Base-by-base conservation (phyloP, 1,140 invertebrate genomes). In the Magallana ariakensis region DNA sequence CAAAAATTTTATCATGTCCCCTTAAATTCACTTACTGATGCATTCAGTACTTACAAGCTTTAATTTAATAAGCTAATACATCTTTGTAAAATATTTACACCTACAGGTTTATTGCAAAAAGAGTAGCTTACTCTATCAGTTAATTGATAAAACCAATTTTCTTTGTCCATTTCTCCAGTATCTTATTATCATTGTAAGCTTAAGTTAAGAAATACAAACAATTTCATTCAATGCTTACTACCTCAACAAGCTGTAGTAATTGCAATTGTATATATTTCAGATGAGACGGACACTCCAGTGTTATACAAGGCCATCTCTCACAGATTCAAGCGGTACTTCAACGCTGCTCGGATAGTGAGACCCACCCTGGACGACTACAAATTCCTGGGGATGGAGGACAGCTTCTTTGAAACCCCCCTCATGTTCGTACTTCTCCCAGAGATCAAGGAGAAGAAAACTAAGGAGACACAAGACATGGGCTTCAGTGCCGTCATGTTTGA, bases 291-390 rank as follows among this genome's bases (percentile, higher is more conserved):
- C n/a, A 88, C 88, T n/a, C 87, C 90, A 53, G 85, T 90, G 0
- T 55, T 91, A 15, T 88, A 90, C 46, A 91, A 90, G 88, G 91
- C 90, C n/a, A 81, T 92, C 16, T 84, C 89, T 11, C 54, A 87
- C 9, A 84, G 91, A 26, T 92, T 92, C 84, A 83, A 90, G 70
- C 89, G 90, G 75, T 93, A 92, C 82, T 93, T 91, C 80, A 88
- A 90, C 19, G 91, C 92, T 86, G 91, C 89, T 2, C 57, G 84
- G 19, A 60, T 93, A 46, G 87, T 90, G 4, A 80, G 87, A n/a
- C 92, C 92, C 33, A 88, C 88, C 8, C 7, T 87, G 1, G 87
- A 90, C 22, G 92, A 92, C 55, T 87, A 91, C 22, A 87, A 88
- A 75, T 57, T 60, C 9, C 84, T 93, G 10, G 92, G 92, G 60